phyloP scores from a whole-genome alignment of 37 sponge, comb jelly and placozoan genomes.

The Geodia barretti region DNA sequence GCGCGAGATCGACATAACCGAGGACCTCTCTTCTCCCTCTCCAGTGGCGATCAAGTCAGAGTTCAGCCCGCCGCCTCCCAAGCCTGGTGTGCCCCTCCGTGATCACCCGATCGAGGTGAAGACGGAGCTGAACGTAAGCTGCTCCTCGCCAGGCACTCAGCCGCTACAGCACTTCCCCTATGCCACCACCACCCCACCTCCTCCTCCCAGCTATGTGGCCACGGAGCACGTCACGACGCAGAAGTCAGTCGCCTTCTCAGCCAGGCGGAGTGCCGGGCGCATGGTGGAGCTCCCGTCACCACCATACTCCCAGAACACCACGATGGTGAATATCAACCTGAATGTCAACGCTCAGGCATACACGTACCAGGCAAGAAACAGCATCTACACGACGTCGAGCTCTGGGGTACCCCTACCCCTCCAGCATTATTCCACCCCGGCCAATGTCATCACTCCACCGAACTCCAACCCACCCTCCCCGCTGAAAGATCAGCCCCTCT shows the following conservation, averaged over 20 bases:
- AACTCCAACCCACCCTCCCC: constrained; percentile 76
- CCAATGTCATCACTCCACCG: constrained; percentile 46
- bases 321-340: constrained; percentile 38
- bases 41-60: constrained; percentile 40
- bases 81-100: constrained; percentile 4
- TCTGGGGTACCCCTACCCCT: constrained; percentile 27
- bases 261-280: constrained; percentile 16
- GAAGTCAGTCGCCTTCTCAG: not conserved
- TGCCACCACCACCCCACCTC: constrained; percentile 20
- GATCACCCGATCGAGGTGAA: constrained; percentile 32
- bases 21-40: constrained; percentile 39
- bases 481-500: constrained; percentile 39
- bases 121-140: constrained; percentile 18
- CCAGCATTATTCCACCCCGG: constrained; percentile 61
- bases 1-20: constrained; percentile 53
- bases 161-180: constrained; percentile 53
- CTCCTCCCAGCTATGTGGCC: not conserved
- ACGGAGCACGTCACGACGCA: not conserved
- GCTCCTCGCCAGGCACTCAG: constrained; percentile 15
- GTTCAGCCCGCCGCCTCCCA: constrained; percentile 2
- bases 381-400: not conserved
- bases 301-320: constrained; percentile 34
- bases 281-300: constrained; percentile 47
- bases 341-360: constrained; percentile 62
- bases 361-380: constrained; percentile 29